Conservation (phyloP, 2,113 vertebrate species). For the Gobio gobio region DNA sequence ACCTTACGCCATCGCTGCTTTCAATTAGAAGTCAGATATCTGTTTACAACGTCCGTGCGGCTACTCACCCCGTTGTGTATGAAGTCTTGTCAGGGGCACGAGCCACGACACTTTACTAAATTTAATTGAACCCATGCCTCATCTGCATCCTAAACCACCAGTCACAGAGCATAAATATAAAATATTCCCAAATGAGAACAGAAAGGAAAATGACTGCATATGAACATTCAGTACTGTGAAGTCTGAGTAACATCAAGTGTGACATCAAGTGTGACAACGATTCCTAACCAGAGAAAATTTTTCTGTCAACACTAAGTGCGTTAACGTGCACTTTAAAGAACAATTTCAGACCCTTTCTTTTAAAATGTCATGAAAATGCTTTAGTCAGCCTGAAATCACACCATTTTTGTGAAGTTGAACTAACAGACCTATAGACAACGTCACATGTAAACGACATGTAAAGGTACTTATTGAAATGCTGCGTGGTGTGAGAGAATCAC, state of each 20-base stretch:
- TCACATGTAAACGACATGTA: not conserved
- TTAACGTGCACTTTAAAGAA: not conserved
- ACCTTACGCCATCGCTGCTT: slow-evolving; percentile 20
- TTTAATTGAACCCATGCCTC: not conserved
- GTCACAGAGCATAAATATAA: not conserved
- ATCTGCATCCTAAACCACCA: not conserved
- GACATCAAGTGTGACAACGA: not conserved
- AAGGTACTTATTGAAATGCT: not conserved
- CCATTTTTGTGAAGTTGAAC: not conserved
- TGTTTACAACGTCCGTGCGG: not conserved
- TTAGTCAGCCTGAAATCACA: not conserved
- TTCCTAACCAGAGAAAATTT: slow-evolving; percentile 2
- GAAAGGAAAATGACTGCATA: not conserved
- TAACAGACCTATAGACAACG: not conserved
- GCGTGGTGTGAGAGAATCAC: not conserved
- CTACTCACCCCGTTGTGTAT: not conserved
- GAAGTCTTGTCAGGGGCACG: not conserved
- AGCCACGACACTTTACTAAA: not conserved
- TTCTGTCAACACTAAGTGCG: not conserved
- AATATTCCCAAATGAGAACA: not conserved
- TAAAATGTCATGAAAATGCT: not conserved
- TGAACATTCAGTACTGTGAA: slow-evolving; percentile 1
- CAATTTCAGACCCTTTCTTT: not conserved
- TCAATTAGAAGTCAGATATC: slow-evolving; percentile 30
- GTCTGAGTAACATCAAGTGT: not conserved